phyloP scores from a whole-genome alignment of 92 coral and sea anemone genomes.

The Parazoanthus darwini region DNA sequence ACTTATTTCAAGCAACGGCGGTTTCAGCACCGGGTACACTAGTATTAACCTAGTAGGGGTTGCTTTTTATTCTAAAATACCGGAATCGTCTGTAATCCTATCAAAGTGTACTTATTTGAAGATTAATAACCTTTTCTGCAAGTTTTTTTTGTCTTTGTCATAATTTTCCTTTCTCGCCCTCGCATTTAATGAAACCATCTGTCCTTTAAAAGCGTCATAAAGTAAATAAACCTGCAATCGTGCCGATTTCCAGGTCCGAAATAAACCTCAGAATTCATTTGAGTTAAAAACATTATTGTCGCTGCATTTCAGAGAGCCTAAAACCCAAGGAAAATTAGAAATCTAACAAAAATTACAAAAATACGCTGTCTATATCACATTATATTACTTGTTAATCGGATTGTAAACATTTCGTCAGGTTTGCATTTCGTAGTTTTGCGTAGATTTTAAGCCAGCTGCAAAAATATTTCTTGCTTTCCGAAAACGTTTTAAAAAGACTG shows the following conservation, averaged over 20 bases:
- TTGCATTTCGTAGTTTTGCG: not conserved
- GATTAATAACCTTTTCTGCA: slow-evolving; percentile 29
- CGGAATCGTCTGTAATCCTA: slow-evolving; percentile 7
- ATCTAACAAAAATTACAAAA: not conserved
- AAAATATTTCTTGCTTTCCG: not conserved
- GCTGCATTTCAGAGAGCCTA: not conserved
- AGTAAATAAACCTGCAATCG: not conserved
- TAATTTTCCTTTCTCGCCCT: slow-evolving; percentile 22
- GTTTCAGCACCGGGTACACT: not conserved
- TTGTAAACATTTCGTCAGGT: not conserved
- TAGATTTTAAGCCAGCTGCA: not conserved
- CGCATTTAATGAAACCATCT: slow-evolving; percentile 29
- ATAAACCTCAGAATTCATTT: not conserved
- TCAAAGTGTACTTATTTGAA: not conserved
- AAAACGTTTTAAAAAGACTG: too few relatives aligned
- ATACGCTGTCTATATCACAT: not conserved
- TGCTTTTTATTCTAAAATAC: slow-evolving; percentile 14
- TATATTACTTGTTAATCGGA: slow-evolving; percentile 5
- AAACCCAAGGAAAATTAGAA: not conserved
- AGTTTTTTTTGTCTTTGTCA: slow-evolving; percentile 27
- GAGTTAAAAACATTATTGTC: not conserved
- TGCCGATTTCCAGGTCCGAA: not conserved
- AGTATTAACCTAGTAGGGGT: not conserved
- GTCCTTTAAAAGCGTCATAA: not conserved
- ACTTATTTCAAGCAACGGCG: not conserved